Base-by-base conservation (phyloP, 92 coral and sea anemone genomes). In the Blastomussa wellsi region DNA sequence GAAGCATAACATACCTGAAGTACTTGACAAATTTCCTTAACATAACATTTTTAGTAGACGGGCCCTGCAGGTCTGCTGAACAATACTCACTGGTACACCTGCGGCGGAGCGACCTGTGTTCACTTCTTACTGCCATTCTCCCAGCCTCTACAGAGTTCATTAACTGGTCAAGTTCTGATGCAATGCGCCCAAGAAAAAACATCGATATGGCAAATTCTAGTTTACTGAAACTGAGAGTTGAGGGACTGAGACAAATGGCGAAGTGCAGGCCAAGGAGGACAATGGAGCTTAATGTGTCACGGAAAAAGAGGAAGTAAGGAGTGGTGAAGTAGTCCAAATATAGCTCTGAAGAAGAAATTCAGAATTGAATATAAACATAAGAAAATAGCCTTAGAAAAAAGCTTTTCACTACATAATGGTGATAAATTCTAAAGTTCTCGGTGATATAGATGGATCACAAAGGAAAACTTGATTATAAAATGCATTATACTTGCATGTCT, bases 161-260 rank as follows among this genome's bases (percentile, higher is more conserved):
- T 29, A 88, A 67, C 71, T 88, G 87, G 44, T 82, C 69, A 51
- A 83, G 49, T 37, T 65, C 87, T 38, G 78, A 41, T 1, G 79
- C 59, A 2, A 80, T 62, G 29, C 92, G 69, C 3, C 92, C 92
- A 37, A 85, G 60, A 69, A 89, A 84, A 82, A 89, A 84, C 51
- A 84, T 82, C 47, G 75, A 20, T 33, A 89, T 80, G 49, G 62
- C 69, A 82, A 73, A 85, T 55, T 89, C 89, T 2, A 74, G 11
- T 24, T 5, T 17, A 70, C 76, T 83, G 32, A 84, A 49, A 35
- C 69, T 66, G 12, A 84, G 16, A 57, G 84, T 36, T 75, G 89
- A 59, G 22, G 68, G 76, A 20, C n/a, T 28, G 26, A 89, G 70
- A 55, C 92, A 84, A 14, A 89, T 76, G 37, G 71, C 83, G 59